Conservation (phyloP, 1,140 invertebrate genomes). For the Homalodisca vitripennis region DNA sequence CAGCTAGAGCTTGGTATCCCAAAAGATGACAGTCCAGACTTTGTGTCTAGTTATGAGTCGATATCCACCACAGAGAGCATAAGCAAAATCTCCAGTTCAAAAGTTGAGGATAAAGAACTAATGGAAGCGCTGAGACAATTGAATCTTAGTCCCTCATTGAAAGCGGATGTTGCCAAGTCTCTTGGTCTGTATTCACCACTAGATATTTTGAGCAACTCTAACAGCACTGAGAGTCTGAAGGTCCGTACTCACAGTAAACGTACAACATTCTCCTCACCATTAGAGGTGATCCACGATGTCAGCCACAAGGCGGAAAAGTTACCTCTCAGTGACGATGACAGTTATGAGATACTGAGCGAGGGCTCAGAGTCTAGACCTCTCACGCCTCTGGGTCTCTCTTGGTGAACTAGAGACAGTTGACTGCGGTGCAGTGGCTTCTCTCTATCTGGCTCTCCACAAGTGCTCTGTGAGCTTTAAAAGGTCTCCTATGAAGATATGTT, state of each 20-base stretch:
- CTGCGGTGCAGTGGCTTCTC: not conserved
- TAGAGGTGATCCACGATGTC: slow-evolving; percentile 7
- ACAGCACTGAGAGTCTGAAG: not conserved
- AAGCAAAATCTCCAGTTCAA: not conserved
- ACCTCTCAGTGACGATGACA: slow-evolving; percentile 24
- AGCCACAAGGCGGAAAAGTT: slow-evolving; percentile 11
- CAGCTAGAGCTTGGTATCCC: slow-evolving; percentile 48
- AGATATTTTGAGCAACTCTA: not conserved
- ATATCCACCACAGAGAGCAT: slow-evolving; percentile 1
- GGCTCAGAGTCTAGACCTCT: slow-evolving; percentile 9
- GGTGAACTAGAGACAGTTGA: not conserved
- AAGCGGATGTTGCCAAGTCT: slow-evolving; percentile 11
- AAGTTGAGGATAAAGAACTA: slow-evolving; percentile 23
- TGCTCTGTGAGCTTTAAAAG: not conserved
- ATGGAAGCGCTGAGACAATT: slow-evolving; percentile 17
- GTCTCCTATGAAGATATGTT: not conserved
- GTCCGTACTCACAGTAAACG: not conserved
- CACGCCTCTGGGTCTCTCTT: slow-evolving; percentile 5
- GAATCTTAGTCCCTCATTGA: slow-evolving; percentile 3
- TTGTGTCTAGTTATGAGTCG: slow-evolving; percentile 19
- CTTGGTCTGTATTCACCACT: not conserved
- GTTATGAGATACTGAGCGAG: slow-evolving; percentile 24
- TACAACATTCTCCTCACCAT: slow-evolving; percentile 11
- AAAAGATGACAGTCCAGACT: slow-evolving; percentile 40
- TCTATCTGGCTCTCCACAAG: not conserved